Evolutionary conservation across 2,888 invertebrate species (phyloP).

Genomic region (Anodontia alba): DNA sequence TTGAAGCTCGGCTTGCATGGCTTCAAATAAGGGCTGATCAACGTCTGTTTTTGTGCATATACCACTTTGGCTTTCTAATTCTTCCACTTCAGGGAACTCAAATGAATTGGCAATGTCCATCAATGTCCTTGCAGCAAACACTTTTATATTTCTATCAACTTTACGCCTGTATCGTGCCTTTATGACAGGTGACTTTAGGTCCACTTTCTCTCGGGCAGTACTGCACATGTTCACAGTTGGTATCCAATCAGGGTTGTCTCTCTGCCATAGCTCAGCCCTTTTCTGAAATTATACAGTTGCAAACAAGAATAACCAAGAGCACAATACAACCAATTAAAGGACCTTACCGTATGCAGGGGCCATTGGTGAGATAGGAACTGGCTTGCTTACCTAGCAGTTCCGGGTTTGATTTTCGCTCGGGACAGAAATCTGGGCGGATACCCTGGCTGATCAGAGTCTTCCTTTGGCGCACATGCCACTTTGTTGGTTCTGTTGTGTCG

Average conservation of each 20-base stretch:
- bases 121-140: conserved; percentile 13
- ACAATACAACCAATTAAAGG: neutral
- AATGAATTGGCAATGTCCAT: conserved; percentile 10
- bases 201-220: neutral
- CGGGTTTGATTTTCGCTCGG: neutral
- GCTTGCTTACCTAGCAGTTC: neutral
- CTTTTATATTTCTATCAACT: conserved; percentile 15
- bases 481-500: neutral
- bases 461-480: too few relatives aligned
- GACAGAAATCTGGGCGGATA: neutral
- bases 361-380: neutral
- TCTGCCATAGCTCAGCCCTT: conserved; percentile 2
- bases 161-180: conserved; percentile 23
- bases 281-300: neutral
- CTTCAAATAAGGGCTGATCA: conserved; percentile 1
- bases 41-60: neutral
- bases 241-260: conserved; percentile 24
- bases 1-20: conserved; percentile 11
- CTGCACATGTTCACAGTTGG: conserved; percentile 22
- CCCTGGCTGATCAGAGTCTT: neutral
- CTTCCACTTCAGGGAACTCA: neutral
- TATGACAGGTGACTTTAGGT: conserved; percentile 20
- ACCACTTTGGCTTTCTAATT: neutral
- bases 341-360: neutral
- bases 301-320: neutral